Evolutionary conservation across 2,888 invertebrate genomes (phyloP).

Genomic region (Emmelina monodactyla): DNA sequence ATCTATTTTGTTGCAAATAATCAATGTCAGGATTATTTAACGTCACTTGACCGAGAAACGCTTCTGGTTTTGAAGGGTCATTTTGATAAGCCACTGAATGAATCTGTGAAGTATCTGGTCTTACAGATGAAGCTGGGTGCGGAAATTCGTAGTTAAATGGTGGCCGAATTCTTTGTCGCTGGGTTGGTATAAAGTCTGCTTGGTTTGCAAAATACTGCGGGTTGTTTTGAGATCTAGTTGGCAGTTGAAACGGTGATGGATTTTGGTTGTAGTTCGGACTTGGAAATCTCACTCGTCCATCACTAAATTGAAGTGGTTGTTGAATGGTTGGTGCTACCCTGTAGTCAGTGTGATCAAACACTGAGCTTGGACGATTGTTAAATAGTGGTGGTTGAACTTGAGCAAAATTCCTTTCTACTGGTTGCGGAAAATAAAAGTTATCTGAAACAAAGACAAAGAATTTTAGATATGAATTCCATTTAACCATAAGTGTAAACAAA

Average conservation of each 20-base stretch:
- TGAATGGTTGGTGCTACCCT: constrained; percentile 36
- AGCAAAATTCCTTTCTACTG: constrained; percentile 59
- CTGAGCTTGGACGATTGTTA: constrained; percentile 42
- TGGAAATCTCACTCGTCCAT: constrained; percentile 45
- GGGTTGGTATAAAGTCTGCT: constrained; percentile 43
- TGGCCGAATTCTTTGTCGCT: constrained; percentile 46
- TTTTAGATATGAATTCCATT: neutral
- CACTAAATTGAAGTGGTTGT: constrained; percentile 41
- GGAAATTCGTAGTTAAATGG: constrained; percentile 56
- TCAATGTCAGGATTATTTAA: constrained; percentile 67
- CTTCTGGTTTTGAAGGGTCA: constrained; percentile 68
- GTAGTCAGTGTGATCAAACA: constrained; percentile 45
- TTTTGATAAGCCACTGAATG: constrained; percentile 65
- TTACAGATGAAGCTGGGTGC: constrained; percentile 57
- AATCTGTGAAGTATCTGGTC: constrained; percentile 65
- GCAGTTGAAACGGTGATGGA: constrained; percentile 55
- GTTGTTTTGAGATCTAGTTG: constrained; percentile 54
- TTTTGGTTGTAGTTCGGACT: constrained; percentile 59
- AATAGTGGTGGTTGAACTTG: constrained; percentile 59
- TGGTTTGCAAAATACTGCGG: constrained; percentile 55
- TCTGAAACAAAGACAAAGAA: constrained; percentile 39
- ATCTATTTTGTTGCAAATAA: constrained; percentile 48
- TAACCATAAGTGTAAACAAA: neutral
- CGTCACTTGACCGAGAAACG: constrained; percentile 69
- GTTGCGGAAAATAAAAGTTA: too few species aligned